Evolutionary conservation across 2,797 vertebrate species (phyloP), one percentile per base, ranked within the genome.

Genomic region (Pseudochaenichthys georgianus): DNA sequence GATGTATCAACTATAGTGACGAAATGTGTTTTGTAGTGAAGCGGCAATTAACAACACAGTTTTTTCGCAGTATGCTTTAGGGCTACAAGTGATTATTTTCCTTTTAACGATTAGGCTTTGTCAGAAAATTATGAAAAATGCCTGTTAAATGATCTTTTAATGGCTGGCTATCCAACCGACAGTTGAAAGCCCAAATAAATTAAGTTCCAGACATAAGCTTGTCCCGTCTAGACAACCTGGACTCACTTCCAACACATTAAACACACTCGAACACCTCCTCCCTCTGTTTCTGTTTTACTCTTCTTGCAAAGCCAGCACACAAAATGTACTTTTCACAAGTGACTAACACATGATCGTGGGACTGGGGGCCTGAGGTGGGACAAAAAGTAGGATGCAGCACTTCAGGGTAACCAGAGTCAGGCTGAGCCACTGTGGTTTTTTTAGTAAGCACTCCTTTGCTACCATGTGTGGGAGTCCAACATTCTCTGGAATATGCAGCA

Each of bases 261-360:
- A 70, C 21, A 52, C 66, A 73, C 51, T 38, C 19, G 12, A 38
- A 46, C 41, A 72, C 57, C 42, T 67, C 64, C 55, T 70, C 72
- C 55, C 54, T 66, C 73, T 51, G 23, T 71, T 57, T 13, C 54
- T 55, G n/a, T 59, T 80, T 81, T 54, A 54, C 13, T 78, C 21
- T 62, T 82, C 72, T 46, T 81, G 64, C 67, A 52, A 38, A 75
- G 62, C 61, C 67, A 81, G 64, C 51, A 54, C 73, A 81, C 67
- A 85, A 77, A 85, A 82, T 81, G 55, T 38, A 47, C 64, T 73
- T 52, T 50, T 85, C 57, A 51, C 66, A 58, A 86, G 78, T 86
- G 76, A 88, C 82, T 80, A 88, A 78, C 85, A 54, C 84, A 86
- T 91, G 89, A 92, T 86, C 83, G 58, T 41, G 50, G 78, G 75